Percentiles rank a stretch among this genome's conserved stretches.
Evolutionary conservation across 92 coral and sea anemone species (phyloP).

Genomic region (Palythoa heliodiscus): DNA sequence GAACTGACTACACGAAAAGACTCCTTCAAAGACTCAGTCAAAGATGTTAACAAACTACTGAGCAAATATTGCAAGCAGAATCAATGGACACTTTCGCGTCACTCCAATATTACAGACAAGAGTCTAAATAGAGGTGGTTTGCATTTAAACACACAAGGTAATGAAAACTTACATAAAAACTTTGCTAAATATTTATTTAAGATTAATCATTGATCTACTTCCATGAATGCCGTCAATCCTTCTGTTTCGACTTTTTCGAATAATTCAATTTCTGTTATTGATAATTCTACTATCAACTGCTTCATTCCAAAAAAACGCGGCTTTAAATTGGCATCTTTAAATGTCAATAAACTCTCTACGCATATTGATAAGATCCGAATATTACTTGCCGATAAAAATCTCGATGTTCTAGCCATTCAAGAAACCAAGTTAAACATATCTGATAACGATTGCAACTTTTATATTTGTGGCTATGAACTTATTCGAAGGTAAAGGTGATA

Average conservation of each 20-base stretch:
- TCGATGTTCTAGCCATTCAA: too few species aligned
- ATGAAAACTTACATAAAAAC: too few species aligned
- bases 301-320: too few species aligned
- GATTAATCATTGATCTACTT: constrained; percentile 3
- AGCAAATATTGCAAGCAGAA: constrained; percentile 38
- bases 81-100: constrained; percentile 35
- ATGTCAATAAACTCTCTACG: too few species aligned
- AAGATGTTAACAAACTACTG: constrained; percentile 46
- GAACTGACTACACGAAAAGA: constrained; percentile 28
- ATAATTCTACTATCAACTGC: neutral
- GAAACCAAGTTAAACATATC: too few species aligned
- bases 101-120: constrained; percentile 33
- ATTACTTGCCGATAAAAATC: too few species aligned
- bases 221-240: constrained; percentile 13
- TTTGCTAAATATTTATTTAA: too few species aligned
- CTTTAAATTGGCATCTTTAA: too few species aligned
- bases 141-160: constrained; percentile 40
- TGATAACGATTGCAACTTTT: too few species aligned
- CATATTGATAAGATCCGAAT: too few species aligned
- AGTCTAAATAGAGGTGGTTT: constrained; percentile 50
- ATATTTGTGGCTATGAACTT: too few species aligned
- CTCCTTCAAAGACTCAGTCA: constrained; percentile 47
- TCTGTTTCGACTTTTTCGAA: constrained; percentile 7
- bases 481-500: too few species aligned
- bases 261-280: constrained; percentile 3